phyloP scores from a whole-genome alignment of 2,113 vertebrate species.

The Etia nguti region DNA sequence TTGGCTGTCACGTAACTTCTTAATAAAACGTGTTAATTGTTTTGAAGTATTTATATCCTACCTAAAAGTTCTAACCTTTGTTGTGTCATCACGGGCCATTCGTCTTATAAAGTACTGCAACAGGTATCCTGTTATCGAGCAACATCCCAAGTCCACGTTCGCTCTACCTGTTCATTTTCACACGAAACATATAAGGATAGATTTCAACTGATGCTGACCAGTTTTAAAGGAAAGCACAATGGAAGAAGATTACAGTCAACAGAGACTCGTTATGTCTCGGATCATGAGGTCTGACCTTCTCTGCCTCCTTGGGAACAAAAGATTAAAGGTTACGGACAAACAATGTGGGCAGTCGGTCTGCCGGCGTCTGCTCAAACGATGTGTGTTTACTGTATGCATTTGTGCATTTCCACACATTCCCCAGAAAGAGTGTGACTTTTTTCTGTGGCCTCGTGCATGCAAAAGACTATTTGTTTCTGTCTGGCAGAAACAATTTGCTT shows the following conservation, averaged over 20 bases:
- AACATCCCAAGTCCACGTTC: neutral
- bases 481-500: conserved; percentile 2
- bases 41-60: neutral
- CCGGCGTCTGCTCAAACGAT: neutral
- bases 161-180: neutral
- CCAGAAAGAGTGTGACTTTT: neutral
- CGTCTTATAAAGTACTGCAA: neutral
- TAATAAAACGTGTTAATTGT: no score
- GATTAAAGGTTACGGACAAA: conserved; percentile 46
- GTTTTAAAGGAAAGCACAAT: neutral
- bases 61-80: neutral
- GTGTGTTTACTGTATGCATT: conserved; percentile 11
- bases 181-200: neutral
- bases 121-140: neutral
- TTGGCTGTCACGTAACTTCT: neutral
- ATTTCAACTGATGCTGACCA: neutral
- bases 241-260: neutral
- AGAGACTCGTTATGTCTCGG: conserved; percentile 12
- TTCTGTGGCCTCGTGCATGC: conserved; percentile 2
- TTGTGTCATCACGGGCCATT: neutral
- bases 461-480: conserved; percentile 4
- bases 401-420: conserved; percentile 1
- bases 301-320: conserved; percentile 31
- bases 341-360: conserved; percentile 41
- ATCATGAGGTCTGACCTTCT: conserved; percentile 18